Percentiles rank a stretch among this genome's conserved stretches.
Conservation (phyloP, 2,113 vertebrate genomes). For the Aix galericulata region DNA sequence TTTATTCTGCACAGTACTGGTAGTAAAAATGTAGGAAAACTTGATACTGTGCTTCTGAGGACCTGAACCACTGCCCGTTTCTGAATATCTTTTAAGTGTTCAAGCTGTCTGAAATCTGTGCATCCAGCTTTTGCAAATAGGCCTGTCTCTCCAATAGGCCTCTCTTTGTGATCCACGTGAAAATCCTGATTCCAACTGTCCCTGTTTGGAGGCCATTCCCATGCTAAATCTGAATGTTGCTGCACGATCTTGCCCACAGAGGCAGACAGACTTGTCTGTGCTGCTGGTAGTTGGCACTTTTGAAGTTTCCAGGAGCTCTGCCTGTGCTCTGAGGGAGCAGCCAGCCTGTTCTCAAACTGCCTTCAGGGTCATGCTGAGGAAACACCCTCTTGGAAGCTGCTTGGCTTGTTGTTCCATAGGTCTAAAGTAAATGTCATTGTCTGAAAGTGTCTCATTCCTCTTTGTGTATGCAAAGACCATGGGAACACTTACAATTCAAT, state of each 20-base stretch:
- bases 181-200: not conserved
- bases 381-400: constrained; percentile 28
- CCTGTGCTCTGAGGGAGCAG: not conserved
- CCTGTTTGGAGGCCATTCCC: not conserved
- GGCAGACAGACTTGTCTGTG: not conserved
- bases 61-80: not conserved
- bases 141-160: not conserved
- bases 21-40: not conserved
- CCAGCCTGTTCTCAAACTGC: not conserved
- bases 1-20: not conserved
- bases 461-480: not conserved
- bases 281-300: not conserved
- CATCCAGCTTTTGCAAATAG: not conserved
- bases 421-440: constrained; percentile 13
- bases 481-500: not conserved
- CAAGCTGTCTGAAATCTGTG: not conserved
- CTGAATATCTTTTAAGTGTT: not conserved
- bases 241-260: not conserved
- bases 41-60: not conserved
- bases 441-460: constrained; percentile 28
- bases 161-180: not conserved
- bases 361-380: not conserved
- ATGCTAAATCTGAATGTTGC: not conserved
- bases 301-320: constrained; percentile 1
- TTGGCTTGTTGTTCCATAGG: constrained; percentile 11